Evolutionary conservation across 1,140 invertebrate species (phyloP), one percentile per base, ranked within the genome.

Genomic region (Nephila pilipes): DNA sequence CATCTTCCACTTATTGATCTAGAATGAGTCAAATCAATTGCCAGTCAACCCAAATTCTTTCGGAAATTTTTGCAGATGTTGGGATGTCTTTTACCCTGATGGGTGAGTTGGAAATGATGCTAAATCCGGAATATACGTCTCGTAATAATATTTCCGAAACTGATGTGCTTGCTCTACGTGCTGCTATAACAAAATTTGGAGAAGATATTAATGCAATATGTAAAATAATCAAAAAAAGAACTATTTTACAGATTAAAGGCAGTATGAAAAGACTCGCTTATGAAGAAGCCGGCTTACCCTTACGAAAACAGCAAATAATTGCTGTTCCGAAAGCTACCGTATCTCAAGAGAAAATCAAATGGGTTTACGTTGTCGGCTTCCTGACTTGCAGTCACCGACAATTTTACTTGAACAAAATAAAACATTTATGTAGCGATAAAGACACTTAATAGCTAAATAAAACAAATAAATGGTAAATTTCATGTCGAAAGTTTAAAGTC

Each of bases 221-320:
- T 36, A 65, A 79, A 58, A 46, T 65, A 18, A 93, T 93, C 22
- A 93, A 93, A 87, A 63, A 93, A 4, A 29, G 91, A 57, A 93
- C 91, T 75, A 65, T 93, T n/a, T 46, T 93, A 22, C 92, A 93
- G 20, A 93, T 93, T 36, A 80, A 58, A 65, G 89, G 36, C 46
- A 93, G 92, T 55, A 93, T 93, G 92, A 93, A 93, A 57, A 83
- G 92, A 32, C 85, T 89, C 65, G 92, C 92, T 36, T 93, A 81
- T 65, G 92, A 93, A 83, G 92, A 93, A 65, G 92, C 92, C 5
- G 92, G 92, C 22, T 81, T 93, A 14, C 92, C 92, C 14, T 46
- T 93, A 1, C 38, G 87, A 8, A 93, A 89, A 58, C 85, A 88
- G 29, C 91, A 87, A 60, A 29, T 93, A 58, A 83, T 93, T n/a